Evolutionary conservation across 2,113 vertebrate species (phyloP).

Genomic region (Silurus asotus): DNA sequence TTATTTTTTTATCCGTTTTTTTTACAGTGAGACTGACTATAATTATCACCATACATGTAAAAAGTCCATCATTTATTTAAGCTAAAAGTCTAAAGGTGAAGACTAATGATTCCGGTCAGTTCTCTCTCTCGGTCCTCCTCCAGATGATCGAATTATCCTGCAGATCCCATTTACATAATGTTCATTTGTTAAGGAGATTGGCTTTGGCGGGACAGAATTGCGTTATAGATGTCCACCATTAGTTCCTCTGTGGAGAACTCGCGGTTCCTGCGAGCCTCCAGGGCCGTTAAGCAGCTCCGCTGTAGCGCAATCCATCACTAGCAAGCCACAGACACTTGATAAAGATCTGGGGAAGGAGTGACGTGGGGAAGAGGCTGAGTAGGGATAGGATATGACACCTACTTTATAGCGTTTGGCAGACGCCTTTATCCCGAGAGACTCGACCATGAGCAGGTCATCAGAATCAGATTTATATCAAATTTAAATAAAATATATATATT

Average conservation of each 20-base stretch:
- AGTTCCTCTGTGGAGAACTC: slow-evolving; percentile 14
- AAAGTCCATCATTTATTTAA: not conserved
- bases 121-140: not conserved
- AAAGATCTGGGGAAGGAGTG: not conserved
- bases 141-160: slow-evolving; percentile 5
- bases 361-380: not conserved
- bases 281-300: not conserved
- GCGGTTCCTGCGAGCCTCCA: not conserved
- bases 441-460: no score
- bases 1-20: not conserved
- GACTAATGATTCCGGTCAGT: not conserved
- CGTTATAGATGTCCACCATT: slow-evolving; percentile 24
- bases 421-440: no score
- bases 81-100: not conserved
- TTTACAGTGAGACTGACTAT: not conserved
- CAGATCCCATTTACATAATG: slow-evolving; percentile 15
- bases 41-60: not conserved
- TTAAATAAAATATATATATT: no score
- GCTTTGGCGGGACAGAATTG: slow-evolving; percentile 13
- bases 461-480: no score
- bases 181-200: slow-evolving; percentile 42
- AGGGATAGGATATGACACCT: not conserved
- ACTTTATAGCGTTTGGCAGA: no score
- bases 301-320: slow-evolving; percentile 21
- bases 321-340: not conserved